These are phyloP conservation scores for Montipora capricornis DNA, from an alignment of 64 coral and sea anemone genomes.

Conservation along the genomic window DNA sequence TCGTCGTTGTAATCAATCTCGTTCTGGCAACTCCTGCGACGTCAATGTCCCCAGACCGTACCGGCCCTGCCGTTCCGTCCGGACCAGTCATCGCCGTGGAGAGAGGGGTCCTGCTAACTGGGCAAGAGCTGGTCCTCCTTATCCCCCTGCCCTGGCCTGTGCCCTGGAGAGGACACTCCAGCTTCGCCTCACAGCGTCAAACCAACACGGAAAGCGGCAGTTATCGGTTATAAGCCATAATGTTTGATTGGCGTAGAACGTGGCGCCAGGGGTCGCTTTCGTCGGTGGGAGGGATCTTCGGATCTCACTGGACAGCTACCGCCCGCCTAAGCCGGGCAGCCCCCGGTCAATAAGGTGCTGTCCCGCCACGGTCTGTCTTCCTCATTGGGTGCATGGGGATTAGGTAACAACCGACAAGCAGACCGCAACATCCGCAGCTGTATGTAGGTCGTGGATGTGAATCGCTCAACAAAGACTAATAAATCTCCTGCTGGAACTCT, in stretches of 20 bases:
- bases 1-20: background rate
- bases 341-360: conserved; percentile 61
- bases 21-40: conserved; percentile 66
- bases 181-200: conserved; percentile 6
- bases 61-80: conserved; percentile 48
- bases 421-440: conserved; percentile 14
- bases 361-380: conserved; percentile 34
- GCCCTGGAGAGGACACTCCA: conserved; percentile 48
- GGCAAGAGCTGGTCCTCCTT: conserved; percentile 30
- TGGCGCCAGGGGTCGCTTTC: conserved; percentile 41
- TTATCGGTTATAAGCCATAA: conserved; percentile 66
- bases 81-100: background rate
- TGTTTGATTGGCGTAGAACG: conserved; percentile 54
- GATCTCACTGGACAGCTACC: conserved; percentile 63
- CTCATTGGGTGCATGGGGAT: conserved; percentile 44
- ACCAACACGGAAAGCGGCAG: conserved; percentile 50
- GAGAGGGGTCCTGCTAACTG: conserved; percentile 3
- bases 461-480: no score
- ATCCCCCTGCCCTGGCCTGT: background rate
- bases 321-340: conserved; percentile 68
- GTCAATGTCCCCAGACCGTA: background rate
- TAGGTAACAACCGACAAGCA: conserved; percentile 7
- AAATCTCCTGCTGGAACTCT: no score
- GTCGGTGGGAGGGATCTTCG: conserved; percentile 60
- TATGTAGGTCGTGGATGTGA: no score